phyloP scores from a whole-genome alignment of 2,113 vertebrate genomes.

The Ailuropoda melanoleuca region DNA sequence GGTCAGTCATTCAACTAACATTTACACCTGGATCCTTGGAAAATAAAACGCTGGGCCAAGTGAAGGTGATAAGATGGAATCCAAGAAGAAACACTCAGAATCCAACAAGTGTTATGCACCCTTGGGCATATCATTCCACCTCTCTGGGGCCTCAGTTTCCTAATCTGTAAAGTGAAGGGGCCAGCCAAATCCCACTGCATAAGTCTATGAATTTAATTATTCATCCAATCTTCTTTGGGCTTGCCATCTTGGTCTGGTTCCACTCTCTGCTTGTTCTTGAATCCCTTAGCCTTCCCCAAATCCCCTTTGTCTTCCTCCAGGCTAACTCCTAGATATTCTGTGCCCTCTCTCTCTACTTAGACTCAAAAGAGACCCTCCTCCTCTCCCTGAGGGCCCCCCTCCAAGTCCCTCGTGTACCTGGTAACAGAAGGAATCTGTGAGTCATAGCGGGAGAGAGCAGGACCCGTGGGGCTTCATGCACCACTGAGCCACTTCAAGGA shows the following conservation, averaged over 20 bases:
- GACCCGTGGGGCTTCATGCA: not conserved
- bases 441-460: constrained; percentile 49
- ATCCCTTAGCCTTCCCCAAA: not conserved
- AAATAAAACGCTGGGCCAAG: not conserved
- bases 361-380: not conserved
- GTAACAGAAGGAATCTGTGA: constrained; percentile 53
- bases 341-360: not conserved
- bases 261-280: not conserved
- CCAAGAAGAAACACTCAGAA: not conserved
- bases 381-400: not conserved
- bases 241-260: not conserved
- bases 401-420: constrained; percentile 51
- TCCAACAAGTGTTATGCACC: not conserved
- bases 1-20: not conserved
- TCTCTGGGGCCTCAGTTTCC: not conserved
- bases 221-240: not conserved
- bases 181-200: not conserved
- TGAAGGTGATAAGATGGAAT: not conserved
- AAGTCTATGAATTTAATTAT: not conserved
- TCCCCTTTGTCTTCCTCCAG: not conserved
- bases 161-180: not conserved
- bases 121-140: not conserved
- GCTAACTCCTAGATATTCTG: not conserved
- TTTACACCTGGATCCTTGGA: not conserved
- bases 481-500: not conserved